Evolutionary conservation across 2,113 vertebrate species (phyloP).

Genomic region (Erpornis zantholeuca): DNA sequence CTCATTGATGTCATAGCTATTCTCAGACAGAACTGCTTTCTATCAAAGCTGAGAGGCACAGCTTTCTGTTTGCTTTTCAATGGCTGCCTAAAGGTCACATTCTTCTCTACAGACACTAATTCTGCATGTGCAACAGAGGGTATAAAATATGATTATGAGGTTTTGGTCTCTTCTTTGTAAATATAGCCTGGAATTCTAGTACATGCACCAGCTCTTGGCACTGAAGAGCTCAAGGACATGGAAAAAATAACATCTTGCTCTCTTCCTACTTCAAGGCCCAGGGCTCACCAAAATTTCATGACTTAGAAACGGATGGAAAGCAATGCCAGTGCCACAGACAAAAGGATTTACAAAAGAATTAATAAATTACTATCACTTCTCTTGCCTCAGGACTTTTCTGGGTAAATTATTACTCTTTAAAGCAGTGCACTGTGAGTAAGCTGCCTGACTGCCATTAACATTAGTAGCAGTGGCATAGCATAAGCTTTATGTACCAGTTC

Average conservation of each 20-base stretch:
- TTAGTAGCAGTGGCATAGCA: neutral
- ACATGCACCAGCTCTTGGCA: neutral
- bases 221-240: neutral
- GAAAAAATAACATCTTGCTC: neutral
- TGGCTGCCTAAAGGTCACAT: neutral
- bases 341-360: slow-evolving; percentile 25
- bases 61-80: neutral
- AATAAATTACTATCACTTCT: neutral
- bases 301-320: neutral
- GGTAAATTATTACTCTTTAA: slow-evolving; percentile 51
- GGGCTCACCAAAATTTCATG: neutral
- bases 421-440: slow-evolving; percentile 29
- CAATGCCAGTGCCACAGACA: neutral
- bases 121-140: neutral
- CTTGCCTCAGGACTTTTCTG: neutral
- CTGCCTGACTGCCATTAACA: slow-evolving; percentile 43
- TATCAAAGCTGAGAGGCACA: neutral
- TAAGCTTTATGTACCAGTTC: slow-evolving; percentile 1
- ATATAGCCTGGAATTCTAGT: neutral
- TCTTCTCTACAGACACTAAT: neutral
- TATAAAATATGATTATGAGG: neutral
- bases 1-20: neutral
- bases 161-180: neutral
- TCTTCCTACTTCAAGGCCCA: neutral
- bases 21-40: neutral